Evolutionary conservation across 1,140 invertebrate species (phyloP), one percentile per base, ranked within the genome.

Genomic region (Temnothorax curvispinosus): DNA sequence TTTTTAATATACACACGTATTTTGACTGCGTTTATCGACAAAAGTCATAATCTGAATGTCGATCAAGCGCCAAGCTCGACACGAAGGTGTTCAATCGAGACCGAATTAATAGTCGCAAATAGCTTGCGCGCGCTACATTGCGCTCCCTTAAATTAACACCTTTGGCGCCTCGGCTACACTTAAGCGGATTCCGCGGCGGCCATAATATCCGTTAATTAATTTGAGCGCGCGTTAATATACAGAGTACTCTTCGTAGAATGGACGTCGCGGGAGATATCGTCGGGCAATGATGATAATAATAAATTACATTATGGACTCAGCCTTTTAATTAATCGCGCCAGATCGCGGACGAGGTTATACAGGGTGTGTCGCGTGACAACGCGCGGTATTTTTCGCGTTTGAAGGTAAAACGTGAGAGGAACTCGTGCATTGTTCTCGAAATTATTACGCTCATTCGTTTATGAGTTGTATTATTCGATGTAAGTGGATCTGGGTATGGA

Each of bases 131-230:
- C 78, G 64, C 21, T 50, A 13, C 47, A 35, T 44, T 60, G 67
- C 54, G 44, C 69, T 69, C 69, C 80, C 69, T 84, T 75, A 74
- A 84, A 84, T 84, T 84, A 84, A 84, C 80, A 84, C 80, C 80
- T 47, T 32, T 47, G 71, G 27, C 32, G 64, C 58, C 60, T 76
- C 44, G 38, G 50, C 38, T 65, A 38, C 84, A 89, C 85, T 89
- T 56, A 76, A 89, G 67, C 69, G 41, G 54, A 84, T 84, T 84
- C 69, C 54, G 67, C 44, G n/a, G 71, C 58, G 69, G 41, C 11
- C 54, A 47, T 84, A 75, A 84, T 84, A 60, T 84, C 41, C 80
- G 69, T 84, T 84, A 84, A 84, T 84, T 84, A 84, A 84, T 84
- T 84, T 60, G 69, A 75, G 41, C 69, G 27, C 27, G 41, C 69